Base-by-base conservation (phyloP, 2,113 vertebrate species). In the Natator depressus region DNA sequence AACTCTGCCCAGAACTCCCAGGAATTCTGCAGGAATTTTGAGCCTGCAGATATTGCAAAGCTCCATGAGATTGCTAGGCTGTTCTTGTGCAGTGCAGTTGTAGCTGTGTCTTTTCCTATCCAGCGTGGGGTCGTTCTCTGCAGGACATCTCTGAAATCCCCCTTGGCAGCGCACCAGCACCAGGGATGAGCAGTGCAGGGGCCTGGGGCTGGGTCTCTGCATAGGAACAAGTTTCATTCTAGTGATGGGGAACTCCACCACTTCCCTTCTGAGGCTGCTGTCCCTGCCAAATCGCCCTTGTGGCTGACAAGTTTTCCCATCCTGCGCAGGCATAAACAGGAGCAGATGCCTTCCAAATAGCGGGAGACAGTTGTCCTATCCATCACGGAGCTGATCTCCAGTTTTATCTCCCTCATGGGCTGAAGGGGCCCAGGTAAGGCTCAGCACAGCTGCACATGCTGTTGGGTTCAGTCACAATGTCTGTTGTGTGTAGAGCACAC, bases 381-480 rank as follows among this genome's bases (percentile, higher is more conserved):
- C 81, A 76, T 38, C 62, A 1, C 1, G 29, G 11, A 17, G 38
- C 81, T 2, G 27, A n/a, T 38, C 78, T 24, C 0, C 0, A 47
- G 10, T 42, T 54, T 8, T 20, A 8, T 42, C 76, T 49, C 46
- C 25, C 12, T 0, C 0, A 29, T 10, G 38, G 25, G 59, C 38
- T 1, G 24, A 3, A 29, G 13, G 35, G 6, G 57, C 17, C 51
- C 0, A 35, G 9, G 27, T 10, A 2, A 10, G 24, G 51, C 89
- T 57, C 51, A 31, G 10, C 27, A 72, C 69, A 50, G 79, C 78
- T 65, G 49, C 69, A 19, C 16, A 0, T 0, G 35, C 75, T 20
- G n/a, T 25, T 54, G 4, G 0, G 1, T 0, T 0, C 17, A 20
- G 47, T n/a, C 5, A 47, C 1, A 24, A 24, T 38, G 51, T 59